phyloP scores from a whole-genome alignment of 2,797 vertebrate genomes.

The Taeniopygia guttata region DNA sequence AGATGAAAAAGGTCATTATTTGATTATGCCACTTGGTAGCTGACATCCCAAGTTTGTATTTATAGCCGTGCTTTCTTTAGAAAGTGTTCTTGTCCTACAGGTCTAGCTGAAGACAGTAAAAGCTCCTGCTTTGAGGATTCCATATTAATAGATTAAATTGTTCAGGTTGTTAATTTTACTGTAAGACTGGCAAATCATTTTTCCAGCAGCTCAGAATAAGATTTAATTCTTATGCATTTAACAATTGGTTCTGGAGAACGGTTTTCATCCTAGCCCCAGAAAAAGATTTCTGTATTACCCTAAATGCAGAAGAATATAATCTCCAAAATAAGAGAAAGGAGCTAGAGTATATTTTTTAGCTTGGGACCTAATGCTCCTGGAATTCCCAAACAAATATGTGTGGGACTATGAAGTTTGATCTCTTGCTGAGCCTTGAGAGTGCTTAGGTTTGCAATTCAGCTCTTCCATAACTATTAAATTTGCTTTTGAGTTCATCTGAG shows the following conservation, averaged over 20 bases:
- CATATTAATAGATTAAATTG: constrained; percentile 6
- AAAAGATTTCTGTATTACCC: not conserved
- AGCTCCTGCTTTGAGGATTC: not conserved
- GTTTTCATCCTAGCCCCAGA: not conserved
- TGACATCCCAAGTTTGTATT: constrained; percentile 29
- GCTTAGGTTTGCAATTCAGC: not conserved
- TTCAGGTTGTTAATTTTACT: constrained; percentile 4
- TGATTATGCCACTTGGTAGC: constrained; percentile 17
- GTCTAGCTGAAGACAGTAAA: not conserved
- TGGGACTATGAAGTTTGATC: not conserved
- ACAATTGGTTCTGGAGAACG: fast-evolving
- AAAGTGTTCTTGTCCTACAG: not conserved
- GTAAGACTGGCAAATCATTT: not conserved
- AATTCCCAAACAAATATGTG: not conserved
- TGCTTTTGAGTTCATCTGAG: not conserved
- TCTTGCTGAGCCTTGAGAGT: not conserved
- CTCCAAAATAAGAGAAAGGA: not conserved
- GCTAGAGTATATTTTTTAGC: not conserved
- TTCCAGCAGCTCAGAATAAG: not conserved
- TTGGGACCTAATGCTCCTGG: not conserved
- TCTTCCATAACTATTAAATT: not conserved
- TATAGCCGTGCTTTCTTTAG: not conserved
- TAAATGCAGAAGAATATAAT: not conserved
- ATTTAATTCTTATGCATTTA: not conserved
- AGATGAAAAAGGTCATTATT: not conserved